Conservation (phyloP, 2,113 vertebrate species). For the Phrynosoma platyrhinos region DNA sequence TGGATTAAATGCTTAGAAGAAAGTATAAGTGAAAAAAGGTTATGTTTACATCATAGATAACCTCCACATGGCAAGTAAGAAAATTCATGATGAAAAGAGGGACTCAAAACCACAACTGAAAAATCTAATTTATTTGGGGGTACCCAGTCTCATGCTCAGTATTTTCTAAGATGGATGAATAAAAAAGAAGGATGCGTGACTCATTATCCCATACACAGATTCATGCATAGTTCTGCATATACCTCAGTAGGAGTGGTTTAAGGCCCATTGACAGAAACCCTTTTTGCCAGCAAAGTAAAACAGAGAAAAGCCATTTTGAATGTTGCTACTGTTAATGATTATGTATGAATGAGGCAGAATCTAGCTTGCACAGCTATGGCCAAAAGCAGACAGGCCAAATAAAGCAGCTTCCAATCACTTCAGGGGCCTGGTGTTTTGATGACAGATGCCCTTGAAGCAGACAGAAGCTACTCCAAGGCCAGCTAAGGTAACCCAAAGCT, state of each 20-base stretch:
- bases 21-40: neutral
- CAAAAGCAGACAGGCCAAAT: too few species aligned
- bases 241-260: neutral
- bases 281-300: neutral
- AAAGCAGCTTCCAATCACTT: too few species aligned
- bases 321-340: neutral
- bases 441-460: too few species aligned
- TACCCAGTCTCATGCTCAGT: neutral
- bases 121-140: neutral
- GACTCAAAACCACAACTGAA: neutral
- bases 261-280: neutral
- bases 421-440: too few species aligned
- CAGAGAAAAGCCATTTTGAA: neutral
- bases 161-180: neutral
- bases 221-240: neutral
- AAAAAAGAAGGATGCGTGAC: too few species aligned
- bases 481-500: too few species aligned
- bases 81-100: neutral
- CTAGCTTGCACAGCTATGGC: too few species aligned
- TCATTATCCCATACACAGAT: too few species aligned
- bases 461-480: too few species aligned
- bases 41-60: neutral
- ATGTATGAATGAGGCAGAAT: too few species aligned
- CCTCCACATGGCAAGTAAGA: neutral
- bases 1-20: neutral